phyloP scores from a whole-genome alignment of 2,888 invertebrate species.

The Hypena proboscidalis region DNA sequence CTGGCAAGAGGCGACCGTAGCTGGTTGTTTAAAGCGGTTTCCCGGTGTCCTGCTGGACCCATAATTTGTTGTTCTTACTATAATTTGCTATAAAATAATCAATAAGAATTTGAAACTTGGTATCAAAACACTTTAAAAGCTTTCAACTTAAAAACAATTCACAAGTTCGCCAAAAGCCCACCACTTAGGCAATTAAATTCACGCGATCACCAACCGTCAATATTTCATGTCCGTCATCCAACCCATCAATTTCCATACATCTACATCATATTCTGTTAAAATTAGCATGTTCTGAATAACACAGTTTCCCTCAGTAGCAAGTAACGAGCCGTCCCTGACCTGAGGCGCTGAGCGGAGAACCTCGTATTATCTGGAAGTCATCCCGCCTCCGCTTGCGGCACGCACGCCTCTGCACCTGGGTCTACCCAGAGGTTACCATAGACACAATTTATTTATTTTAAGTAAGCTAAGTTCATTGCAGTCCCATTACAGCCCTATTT shows the following conservation, averaged over 20 bases:
- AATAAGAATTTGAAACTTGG: too few species aligned
- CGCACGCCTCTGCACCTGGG: constrained; percentile 51
- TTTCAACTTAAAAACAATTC: too few species aligned
- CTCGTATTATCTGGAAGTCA: constrained; percentile 43
- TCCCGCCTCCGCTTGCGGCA: constrained; percentile 49
- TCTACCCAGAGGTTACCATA: too few species aligned
- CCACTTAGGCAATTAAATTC: background rate
- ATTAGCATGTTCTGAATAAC: constrained; percentile 12
- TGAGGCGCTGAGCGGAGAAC: constrained; percentile 19
- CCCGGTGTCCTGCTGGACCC: too few species aligned
- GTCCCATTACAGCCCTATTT: too few species aligned
- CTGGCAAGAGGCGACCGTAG: too few species aligned
- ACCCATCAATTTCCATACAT: constrained; percentile 16
- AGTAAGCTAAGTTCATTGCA: too few species aligned
- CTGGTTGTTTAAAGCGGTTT: too few species aligned
- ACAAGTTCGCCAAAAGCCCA: background rate
- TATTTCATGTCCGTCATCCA: background rate
- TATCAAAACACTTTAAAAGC: too few species aligned
- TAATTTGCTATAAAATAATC: too few species aligned
- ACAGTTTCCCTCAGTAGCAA: constrained; percentile 33
- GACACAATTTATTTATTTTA: too few species aligned
- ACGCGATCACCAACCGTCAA: background rate
- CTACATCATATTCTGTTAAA: constrained; percentile 5
- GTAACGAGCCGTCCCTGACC: constrained; percentile 24
- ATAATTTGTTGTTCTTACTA: too few species aligned